Percentiles rank a stretch among this genome's conserved stretches.
These are phyloP conservation scores for Thyatira batis DNA, from an alignment of 2,888 invertebrate species.

Conservation along the genomic window DNA sequence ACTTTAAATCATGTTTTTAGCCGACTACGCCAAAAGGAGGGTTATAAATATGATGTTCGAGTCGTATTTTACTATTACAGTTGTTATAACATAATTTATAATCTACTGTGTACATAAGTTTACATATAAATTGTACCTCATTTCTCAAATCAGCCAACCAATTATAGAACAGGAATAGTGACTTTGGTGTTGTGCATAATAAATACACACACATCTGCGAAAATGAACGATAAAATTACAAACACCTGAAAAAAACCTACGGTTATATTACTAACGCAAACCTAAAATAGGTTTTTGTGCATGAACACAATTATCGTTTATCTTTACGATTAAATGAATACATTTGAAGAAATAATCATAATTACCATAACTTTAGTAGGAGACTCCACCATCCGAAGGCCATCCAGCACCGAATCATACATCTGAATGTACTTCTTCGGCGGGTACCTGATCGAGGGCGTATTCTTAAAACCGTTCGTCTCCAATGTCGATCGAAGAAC, in stretches of 20 bases:
- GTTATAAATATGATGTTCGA: too few species aligned
- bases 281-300: too few species aligned
- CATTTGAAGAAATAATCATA: background rate
- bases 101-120: background rate
- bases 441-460: background rate
- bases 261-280: too few species aligned
- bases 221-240: background rate
- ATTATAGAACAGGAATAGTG: background rate
- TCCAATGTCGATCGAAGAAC: background rate
- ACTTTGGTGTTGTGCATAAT: background rate
- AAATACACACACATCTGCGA: background rate
- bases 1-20: too few species aligned
- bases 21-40: too few species aligned
- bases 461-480: background rate
- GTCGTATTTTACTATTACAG: too few species aligned
- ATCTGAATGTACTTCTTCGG: slow-evolving; percentile 1
- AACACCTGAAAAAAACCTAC: background rate
- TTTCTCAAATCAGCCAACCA: background rate
- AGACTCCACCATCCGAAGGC: background rate
- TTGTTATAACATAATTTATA: too few species aligned
- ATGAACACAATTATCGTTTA: too few species aligned
- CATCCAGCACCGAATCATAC: background rate
- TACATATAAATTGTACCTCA: background rate
- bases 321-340: background rate
- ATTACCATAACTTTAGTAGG: background rate